phyloP scores from a whole-genome alignment of 2,888 invertebrate genomes.

The Miltochrista miniata region DNA sequence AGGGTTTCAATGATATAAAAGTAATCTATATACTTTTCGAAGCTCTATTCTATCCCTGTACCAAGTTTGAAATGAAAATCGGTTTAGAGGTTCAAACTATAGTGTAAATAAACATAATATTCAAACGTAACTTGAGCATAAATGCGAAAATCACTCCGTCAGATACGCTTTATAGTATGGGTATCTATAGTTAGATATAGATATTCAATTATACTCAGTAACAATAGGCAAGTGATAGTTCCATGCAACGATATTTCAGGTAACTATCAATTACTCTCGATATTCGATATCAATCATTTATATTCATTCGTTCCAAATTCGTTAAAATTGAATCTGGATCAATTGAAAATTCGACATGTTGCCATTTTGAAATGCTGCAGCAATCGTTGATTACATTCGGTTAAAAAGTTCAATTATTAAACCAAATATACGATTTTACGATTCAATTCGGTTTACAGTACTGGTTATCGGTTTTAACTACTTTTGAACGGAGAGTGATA shows the following conservation, averaged over 20 bases:
- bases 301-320: conserved; percentile 33
- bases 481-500: conserved; percentile 9
- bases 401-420: conserved; percentile 27
- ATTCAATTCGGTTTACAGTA: conserved; percentile 22
- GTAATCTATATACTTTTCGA: no score
- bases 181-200: no score
- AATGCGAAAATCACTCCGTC: no score
- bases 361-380: conserved; percentile 38
- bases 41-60: no score
- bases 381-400: conserved; percentile 37
- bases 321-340: conserved; percentile 42
- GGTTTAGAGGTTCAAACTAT: no score
- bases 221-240: not conserved
- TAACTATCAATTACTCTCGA: conserved; percentile 18
- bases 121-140: no score
- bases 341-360: conserved; percentile 45
- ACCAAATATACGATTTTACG: conserved; percentile 31
- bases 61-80: no score
- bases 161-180: no score
- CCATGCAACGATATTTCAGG: conserved; percentile 18
- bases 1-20: no score
- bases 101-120: no score
- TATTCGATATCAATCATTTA: conserved; percentile 26
- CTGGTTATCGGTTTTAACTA: conserved; percentile 12
- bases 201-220: not conserved